Base-by-base conservation (phyloP, 2,888 invertebrate genomes). In the Drosophila mercatorum region DNA sequence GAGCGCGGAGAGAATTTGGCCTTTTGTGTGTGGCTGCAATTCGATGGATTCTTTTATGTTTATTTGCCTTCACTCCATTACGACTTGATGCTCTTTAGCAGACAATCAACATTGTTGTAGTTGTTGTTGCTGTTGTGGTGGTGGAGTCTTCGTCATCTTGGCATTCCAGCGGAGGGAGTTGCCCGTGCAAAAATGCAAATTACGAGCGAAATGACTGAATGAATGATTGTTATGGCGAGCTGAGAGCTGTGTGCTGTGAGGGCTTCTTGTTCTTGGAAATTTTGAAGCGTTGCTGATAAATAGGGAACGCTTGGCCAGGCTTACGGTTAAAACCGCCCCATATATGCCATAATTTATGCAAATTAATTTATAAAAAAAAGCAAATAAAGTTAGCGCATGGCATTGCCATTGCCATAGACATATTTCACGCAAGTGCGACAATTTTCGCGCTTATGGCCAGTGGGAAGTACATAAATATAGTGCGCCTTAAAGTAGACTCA, bases 21-120 rank as follows among this genome's bases (percentile, higher is more conserved):
- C 83, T 78, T 82, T 86, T 86, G 86, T 85, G 80, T 74, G 80
- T 74, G 80, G 78, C 89, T 81, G 79, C 84, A 84, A 84, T 84
- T 87, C 89, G 84, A 84, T 87, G 82, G 72, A 71, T 73, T 84
- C 49, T 85, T 89, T 51, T 85, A 89, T 89, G 89, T 89, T 88
- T 84, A 84, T 84, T 88, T 85, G 88, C 88, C 78, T 78, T 73
- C 88, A 85, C 88, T 89, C 83, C 83, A 84, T 83, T 86, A 87
- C 83, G 90, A 83, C 86, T 87, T 85, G 83, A 89, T 85, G 85
- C 83, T 83, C 80, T 89, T 89, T 90, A 89, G 88, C 85, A 88
- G 89, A 87, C 88, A 88, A 88, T 89, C 88, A 90, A 75, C 84
- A 73, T 78, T 80, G 78, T 76, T 84, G 49, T 11, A 10, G 31